Conservation (phyloP, 2,113 vertebrate genomes). For the Megalops atlanticus region DNA sequence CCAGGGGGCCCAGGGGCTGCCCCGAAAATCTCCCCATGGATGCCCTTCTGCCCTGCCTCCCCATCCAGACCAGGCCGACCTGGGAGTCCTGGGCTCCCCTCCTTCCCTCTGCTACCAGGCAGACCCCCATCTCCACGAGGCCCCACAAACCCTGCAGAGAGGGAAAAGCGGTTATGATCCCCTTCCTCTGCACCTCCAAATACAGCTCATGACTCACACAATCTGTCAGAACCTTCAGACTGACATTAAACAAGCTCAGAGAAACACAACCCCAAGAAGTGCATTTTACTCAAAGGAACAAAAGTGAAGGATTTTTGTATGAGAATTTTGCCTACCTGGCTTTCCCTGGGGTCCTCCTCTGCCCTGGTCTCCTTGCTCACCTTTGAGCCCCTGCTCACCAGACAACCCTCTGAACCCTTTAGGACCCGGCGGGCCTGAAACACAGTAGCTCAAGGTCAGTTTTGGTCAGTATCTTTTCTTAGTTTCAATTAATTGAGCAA, state of each 20-base stretch:
- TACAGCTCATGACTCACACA: neutral
- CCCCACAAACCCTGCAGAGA: constrained; percentile 80
- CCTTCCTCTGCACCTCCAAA: neutral
- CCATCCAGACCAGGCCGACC: constrained; percentile 76
- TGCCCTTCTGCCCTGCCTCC: constrained; percentile 73
- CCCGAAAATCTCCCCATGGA: constrained; percentile 78
- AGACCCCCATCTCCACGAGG: constrained; percentile 80
- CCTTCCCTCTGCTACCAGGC: constrained; percentile 72
- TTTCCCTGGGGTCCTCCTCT: constrained; percentile 75
- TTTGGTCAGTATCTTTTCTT: neutral
- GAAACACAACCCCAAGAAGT: no score
- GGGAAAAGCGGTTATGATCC: neutral
- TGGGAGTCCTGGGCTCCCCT: constrained; percentile 69
- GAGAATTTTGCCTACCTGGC: constrained; percentile 74
- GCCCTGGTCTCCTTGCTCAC: constrained; percentile 82
- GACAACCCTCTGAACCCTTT: constrained; percentile 73
- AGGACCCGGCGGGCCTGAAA: constrained; percentile 76
- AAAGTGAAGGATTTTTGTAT: no score
- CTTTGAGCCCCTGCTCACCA: constrained; percentile 77
- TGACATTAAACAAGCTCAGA: neutral
- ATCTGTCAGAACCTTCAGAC: neutral
- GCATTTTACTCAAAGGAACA: neutral
- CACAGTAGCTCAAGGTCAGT: neutral
- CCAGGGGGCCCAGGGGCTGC: constrained; percentile 78
- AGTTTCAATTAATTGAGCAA: neutral